Conservation (phyloP, 23 tunicate species). For the Diplosoma virens region DNA sequence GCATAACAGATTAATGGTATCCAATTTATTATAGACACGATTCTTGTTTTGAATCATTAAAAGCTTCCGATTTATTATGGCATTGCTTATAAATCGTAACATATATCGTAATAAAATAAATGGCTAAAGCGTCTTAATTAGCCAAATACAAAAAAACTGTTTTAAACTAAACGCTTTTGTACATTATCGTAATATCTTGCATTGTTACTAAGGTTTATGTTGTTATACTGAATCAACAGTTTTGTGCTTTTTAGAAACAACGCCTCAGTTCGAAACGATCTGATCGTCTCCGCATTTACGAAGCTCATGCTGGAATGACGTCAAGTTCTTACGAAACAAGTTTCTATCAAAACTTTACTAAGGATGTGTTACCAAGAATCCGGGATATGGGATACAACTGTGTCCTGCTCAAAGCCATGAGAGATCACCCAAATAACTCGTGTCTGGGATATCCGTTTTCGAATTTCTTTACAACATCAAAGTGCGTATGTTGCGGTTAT, state of each 20-base stretch:
- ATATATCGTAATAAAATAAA: no score
- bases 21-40: no score
- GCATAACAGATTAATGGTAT: no score
- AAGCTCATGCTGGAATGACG: conserved; percentile 82
- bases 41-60: no score
- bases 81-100: no score
- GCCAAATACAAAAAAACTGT: no score
- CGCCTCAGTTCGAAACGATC: neutral
- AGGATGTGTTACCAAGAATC: conserved; percentile 66
- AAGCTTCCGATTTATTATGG: no score
- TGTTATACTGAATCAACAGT: no score
- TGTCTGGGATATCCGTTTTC: conserved; percentile 78
- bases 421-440: conserved; percentile 88
- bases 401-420: conserved; percentile 87
- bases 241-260: neutral
- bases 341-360: conserved; percentile 69
- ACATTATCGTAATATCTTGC: no score
- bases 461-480: conserved; percentile 71
- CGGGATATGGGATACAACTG: conserved; percentile 83
- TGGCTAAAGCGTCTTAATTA: no score
- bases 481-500: conserved; percentile 7
- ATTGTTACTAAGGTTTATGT: no score
- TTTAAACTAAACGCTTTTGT: no score
- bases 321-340: conserved; percentile 53
- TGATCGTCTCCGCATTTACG: conserved; percentile 58